Evolutionary conservation across 2,888 invertebrate genomes (phyloP), one percentile per base, ranked within the genome.

Genomic region (Erebia epiphron): DNA sequence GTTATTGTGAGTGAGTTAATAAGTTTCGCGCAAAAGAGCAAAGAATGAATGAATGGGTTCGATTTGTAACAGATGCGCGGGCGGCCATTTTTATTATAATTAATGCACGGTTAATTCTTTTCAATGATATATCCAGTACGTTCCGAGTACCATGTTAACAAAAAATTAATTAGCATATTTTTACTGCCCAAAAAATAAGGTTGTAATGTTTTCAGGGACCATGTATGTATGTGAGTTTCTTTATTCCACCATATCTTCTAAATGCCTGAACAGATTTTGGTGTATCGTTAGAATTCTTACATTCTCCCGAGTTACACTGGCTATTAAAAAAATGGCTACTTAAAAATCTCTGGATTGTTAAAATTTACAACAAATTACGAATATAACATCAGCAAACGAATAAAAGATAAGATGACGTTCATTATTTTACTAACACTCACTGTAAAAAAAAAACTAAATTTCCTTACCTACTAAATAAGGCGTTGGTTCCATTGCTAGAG

Each of bases 11-110:
- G 76, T 77, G 76, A 78, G 79, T 79, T 80, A 78, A 80, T 78
- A 78, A 73, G 71, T 79, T 75, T 76, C 75, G 76, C 76, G 79
- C 76, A 79, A 79, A 80, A 80, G 80, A 79, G 79, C 78, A 80
- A 77, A 76, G 75, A 76, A 67, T 73, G 70, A 68, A 72, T 75
- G 73, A 77, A 67, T 73, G 70, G 68, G 64, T 71, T 66, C 72
- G 68, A 65, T 62, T 67, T 70, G 76, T 75, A 76, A 79, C 79
- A 79, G 79, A 79, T 79, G 79, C 74, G 78, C 75, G 69, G 63
- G 65, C 70, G 68, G 73, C 72, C 75, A 75, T 75, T 67, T 73
- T 73, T 66, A 56, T 63, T 57, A 67, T 69, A 61, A 73, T 71
- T 69, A 71, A 35, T 54, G 35, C 68, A 65, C 50, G 43, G 26